Evolutionary conservation across 2,888 invertebrate genomes (phyloP), one percentile per base, ranked within the genome.

Genomic region (Microchrysa polita): DNA sequence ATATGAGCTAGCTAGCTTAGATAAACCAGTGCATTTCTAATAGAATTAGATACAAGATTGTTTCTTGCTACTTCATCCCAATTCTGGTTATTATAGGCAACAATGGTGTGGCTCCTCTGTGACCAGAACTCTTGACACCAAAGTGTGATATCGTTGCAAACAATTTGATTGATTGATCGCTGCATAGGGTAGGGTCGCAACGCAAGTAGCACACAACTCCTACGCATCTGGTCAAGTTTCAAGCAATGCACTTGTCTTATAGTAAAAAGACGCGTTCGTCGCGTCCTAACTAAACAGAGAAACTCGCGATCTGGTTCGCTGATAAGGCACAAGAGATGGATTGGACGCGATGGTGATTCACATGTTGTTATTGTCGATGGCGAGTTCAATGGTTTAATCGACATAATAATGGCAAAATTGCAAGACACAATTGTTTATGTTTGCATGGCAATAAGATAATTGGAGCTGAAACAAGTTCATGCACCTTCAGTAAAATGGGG

Each of bases 301-400:
- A 20, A 48, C 48, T n/a, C 48, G 12, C 16, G 48, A 48, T 48
- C 48, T 48, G 48, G 48, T 48, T 4, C 16, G 16, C 12, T 48
- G 55, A 55, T 20, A 55, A 20, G 16, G 18, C 7, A 34, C 27
- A n/a, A n/a, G n/a, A n/a, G n/a, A n/a, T n/a, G n/a, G 18, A 20
- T 16, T 20, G 10, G 16, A n/a, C n/a, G n/a, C n/a, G n/a, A n/a
- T 20, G 20, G 55, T 55, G 55, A 55, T 55, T 55, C 55, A 55
- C 55, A 55, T 20, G 16, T 20, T 55, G 55, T 55, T 55, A 55
- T 55, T 55, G 55, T 55, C 20, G 22, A 55, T 18, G 55, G 55
- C 18, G 18, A 18, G 55, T 55, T 55, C 55, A 55, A 55, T 16
- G 55, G 55, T 55, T 48, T 48, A 48, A 34, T 34, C 27, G 27